Base-by-base conservation (phyloP, 2,888 invertebrate genomes). In the Atherix ibis region DNA sequence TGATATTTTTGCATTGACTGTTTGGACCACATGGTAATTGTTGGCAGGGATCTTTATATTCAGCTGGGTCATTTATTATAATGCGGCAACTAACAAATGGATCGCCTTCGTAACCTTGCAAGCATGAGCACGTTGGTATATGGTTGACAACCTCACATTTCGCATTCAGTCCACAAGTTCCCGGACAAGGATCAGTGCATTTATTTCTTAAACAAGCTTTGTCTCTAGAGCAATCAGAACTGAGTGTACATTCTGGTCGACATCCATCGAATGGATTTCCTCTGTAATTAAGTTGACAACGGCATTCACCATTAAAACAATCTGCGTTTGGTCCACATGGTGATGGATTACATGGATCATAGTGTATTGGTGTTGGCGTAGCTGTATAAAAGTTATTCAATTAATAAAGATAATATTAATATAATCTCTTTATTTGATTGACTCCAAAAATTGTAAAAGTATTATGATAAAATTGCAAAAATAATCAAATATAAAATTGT, bases 271-370 rank as follows among this genome's bases (percentile, higher is more conserved):
- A 71, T 9, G 82, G 78, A 38, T 73, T 69, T 18, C 83, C 84
- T 35, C 76, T 66, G 47, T 78, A 80, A 39, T 75, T 73, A 4
- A 71, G 63, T 31, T 73, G 65, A 51, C 84, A 85, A 5, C 72
- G 70, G 51, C 84, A 84, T 35, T 72, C 64, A 15, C 75, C 76
- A 40, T 72, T 69, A 34, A 68, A 67, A 49, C 76, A 78, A 47
- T 72, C 67, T 25, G 79, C 75, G 51, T 77, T 77, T 10, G 76
- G 68, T n/a, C 79, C 80, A 50, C 85, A 87, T 2, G 83, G 82
- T 31, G 76, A 77, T 31, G 81, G 73, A 50, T 70, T 64, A 50
- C 76, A 77, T 4, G 69, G 71, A 51, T 73, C 69, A 27, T 47
- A 43, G n/a, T 54, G 54, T 17, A 52, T 43, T 2, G 62, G 60